phyloP scores from a whole-genome alignment of 2,797 vertebrate genomes.

The Peromyscus eremicus region DNA sequence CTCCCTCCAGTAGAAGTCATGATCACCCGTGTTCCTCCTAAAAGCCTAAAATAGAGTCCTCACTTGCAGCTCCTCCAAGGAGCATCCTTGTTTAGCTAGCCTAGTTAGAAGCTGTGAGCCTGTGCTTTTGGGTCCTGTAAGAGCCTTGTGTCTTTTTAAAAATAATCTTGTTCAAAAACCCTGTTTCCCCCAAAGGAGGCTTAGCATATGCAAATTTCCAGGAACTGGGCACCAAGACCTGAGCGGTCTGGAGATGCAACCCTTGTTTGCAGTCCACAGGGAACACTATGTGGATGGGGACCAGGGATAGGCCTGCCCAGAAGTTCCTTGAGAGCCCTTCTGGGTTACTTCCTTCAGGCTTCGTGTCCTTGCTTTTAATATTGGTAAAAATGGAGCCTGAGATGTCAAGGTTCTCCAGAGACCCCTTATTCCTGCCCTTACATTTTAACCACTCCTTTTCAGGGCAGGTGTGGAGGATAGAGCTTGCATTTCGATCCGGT shows the following conservation, averaged over 20 bases:
- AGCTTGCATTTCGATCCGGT: not conserved
- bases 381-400: too few relatives aligned
- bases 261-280: not conserved
- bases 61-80: accelerated
- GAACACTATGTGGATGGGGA: accelerated
- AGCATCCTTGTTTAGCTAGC: conserved; percentile 48
- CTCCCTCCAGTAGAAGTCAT: not conserved
- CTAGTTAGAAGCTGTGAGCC: conserved; percentile 65
- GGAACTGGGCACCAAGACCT: not conserved
- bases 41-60: conserved; percentile 74
- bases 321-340: not conserved
- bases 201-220: conserved; percentile 52
- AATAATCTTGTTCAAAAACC: conserved; percentile 67
- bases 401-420: not conserved
- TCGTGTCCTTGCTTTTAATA: not conserved
- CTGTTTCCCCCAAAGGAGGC: conserved; percentile 12
- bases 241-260: not conserved
- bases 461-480: not conserved
- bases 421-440: not conserved
- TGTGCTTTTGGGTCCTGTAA: conserved; percentile 63
- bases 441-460: not conserved
- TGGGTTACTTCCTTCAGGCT: accelerated
- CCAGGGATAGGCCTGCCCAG: too few relatives aligned
- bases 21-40: conserved; percentile 68
- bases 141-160: conserved; percentile 45